A percentile compares a stretch with the other conserved stretches of the same genome.
These are phyloP conservation scores for Nothobranchius furzeri DNA, from an alignment of 2,113 vertebrate genomes.

Conservation along the genomic window DNA sequence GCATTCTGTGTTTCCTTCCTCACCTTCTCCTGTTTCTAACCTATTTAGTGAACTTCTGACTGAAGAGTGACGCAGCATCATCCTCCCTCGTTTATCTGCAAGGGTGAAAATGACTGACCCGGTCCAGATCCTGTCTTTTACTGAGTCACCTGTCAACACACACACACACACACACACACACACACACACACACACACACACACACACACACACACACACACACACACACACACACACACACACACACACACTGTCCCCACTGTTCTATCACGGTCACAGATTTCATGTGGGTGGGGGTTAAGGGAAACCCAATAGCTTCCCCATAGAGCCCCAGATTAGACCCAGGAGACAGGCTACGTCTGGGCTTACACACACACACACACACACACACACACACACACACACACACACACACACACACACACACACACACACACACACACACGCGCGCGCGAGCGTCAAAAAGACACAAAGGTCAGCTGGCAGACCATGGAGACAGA, in stretches of 20 bases:
- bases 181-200: constrained; percentile 13
- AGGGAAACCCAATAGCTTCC: constrained; percentile 62
- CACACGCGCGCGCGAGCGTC: constrained; percentile 4
- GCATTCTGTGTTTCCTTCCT: no score
- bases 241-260: constrained; percentile 43
- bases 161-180: constrained; percentile 9
- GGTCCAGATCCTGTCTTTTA: constrained; percentile 12
- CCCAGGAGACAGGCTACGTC: constrained; percentile 65
- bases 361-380: constrained; percentile 52
- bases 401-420: no score
- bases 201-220: constrained; percentile 16
- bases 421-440: constrained; percentile 34
- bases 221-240: constrained; percentile 3
- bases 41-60: constrained; percentile 52
- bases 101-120: constrained; percentile 15
- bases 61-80: constrained; percentile 51
- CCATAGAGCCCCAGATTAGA: constrained; percentile 65
- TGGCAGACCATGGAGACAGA: constrained; percentile 50
- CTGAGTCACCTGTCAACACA: constrained; percentile 52
- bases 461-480: constrained; percentile 47
- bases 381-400: background rate
- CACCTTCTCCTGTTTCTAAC: constrained; percentile 43
- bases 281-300: constrained; percentile 47
- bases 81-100: constrained; percentile 48
- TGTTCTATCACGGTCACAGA: constrained; percentile 45